A percentile compares a stretch with the other conserved stretches of the same genome.
phyloP scores from a whole-genome alignment of 2,113 vertebrate species.

The Fregata magnificens region DNA sequence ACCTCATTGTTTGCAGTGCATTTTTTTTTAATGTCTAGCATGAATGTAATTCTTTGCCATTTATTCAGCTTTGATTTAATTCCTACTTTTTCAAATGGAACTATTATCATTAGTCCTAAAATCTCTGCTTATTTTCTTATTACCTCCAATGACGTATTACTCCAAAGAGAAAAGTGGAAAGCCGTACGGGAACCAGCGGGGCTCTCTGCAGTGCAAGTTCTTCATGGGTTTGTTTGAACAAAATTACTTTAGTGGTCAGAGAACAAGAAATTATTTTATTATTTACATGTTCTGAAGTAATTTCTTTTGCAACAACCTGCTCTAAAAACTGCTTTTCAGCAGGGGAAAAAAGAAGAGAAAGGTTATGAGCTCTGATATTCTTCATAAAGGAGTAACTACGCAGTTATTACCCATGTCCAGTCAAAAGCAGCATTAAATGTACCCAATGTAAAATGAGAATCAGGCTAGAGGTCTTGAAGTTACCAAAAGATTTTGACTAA shows the following conservation, averaged over 20 bases:
- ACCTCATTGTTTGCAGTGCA: slow-evolving; percentile 63
- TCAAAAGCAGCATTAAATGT: neutral
- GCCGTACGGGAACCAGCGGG: neutral
- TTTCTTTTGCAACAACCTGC: neutral
- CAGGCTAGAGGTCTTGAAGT: neutral
- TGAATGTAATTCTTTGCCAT: slow-evolving; percentile 57
- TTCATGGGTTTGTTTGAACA: neutral
- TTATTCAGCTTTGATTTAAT: slow-evolving; percentile 38
- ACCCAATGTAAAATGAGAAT: neutral
- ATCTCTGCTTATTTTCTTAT: neutral
- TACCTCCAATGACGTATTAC: neutral
- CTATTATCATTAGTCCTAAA: slow-evolving; percentile 16
- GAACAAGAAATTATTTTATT: neutral
- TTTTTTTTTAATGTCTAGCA: slow-evolving; percentile 61
- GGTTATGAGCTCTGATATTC: neutral
- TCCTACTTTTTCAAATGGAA: slow-evolving; percentile 35
- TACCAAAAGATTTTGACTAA: neutral
- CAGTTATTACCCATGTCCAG: neutral
- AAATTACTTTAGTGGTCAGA: neutral
- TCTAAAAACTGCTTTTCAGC: neutral
- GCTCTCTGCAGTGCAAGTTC: neutral
- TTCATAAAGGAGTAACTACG: neutral
- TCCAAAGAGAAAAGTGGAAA: neutral
- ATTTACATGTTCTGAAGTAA: neutral
- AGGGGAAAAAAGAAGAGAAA: too few relatives aligned